Base-by-base conservation (phyloP, 2,113 vertebrate genomes). In the Dipodomys stephensi region DNA sequence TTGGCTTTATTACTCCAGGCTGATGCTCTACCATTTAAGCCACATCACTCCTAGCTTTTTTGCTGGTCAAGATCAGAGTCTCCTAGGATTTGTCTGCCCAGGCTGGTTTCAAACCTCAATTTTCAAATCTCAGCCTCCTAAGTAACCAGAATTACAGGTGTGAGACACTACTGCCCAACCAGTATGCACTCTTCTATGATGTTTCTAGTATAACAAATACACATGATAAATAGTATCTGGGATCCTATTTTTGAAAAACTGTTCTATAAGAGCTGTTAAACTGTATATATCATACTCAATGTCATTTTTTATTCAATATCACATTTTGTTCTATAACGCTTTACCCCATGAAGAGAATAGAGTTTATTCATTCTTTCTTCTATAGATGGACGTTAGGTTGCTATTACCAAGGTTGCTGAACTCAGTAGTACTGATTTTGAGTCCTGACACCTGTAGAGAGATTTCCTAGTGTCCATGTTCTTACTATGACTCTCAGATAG, bases 311-410 rank as follows among this genome's bases (percentile, higher is more conserved):
- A 84, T 28, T 92, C 44, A 76, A 1, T 85, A 84, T 87, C 64
- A 88, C 10, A 57, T 93, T 89, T 92, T n/a, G 6, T 39, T 72
- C 15, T 65, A 28, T 71, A 86, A 76, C 81, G 86, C n/a, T 86
- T 88, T 44, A 72, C 80, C 32, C 22, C 62, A 73, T 8, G 19
- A 87, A 30, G 28, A 83, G 57, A 83, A 79, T 13, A 71, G 39
- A 39, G 32, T 76, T 91, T n/a, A 77, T 77, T 92, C 28, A 79
- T 46, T 88, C 15, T 82, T 85, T 95, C 53, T 94, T 25, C 20
- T 81, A 23, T 62, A 81, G 35, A 88, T 68, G 28, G 27, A 77
- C 4, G 16, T 64, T 72, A 91, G 44, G 13, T 64, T 85, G 18
- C 77, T 82, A 30, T 91, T 77, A 74, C 25, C 20, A 65, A 80